These are phyloP conservation scores for Fragum whitleyi DNA, from an alignment of 2,888 invertebrate genomes.

Conservation along the genomic window DNA sequence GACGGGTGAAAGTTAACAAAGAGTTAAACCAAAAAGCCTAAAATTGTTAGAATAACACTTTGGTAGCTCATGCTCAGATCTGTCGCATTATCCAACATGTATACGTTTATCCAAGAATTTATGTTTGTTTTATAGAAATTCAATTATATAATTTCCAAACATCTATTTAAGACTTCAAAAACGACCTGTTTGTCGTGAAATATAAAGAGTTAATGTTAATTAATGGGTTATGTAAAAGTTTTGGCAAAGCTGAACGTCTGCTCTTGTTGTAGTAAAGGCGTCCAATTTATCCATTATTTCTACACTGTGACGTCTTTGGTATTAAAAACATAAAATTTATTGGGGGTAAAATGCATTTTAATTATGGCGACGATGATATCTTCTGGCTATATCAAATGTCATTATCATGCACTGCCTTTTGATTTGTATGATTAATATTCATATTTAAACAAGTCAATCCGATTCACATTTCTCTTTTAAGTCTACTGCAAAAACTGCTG, in stretches of 20 bases:
- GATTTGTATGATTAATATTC: neutral
- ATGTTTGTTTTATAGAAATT: too few relatives aligned
- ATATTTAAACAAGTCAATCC: neutral
- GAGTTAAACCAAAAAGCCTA: too few relatives aligned
- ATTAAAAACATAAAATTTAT: conserved; percentile 4
- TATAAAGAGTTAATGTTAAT: neutral
- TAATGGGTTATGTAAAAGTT: neutral
- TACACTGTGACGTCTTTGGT: neutral
- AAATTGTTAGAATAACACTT: too few relatives aligned
- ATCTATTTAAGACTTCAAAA: too few relatives aligned
- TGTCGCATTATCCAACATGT: too few relatives aligned
- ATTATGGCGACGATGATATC: neutral
- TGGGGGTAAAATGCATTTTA: conserved; percentile 4
- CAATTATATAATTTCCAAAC: too few relatives aligned
- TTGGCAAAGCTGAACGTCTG: neutral
- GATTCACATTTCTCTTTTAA: neutral
- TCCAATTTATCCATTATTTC: neutral
- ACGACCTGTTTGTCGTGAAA: too few relatives aligned
- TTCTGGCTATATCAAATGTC: conserved; percentile 4
- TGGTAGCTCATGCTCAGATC: too few relatives aligned
- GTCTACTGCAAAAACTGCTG: too few relatives aligned
- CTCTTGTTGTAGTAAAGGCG: neutral
- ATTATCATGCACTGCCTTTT: neutral
- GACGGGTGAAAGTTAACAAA: too few relatives aligned
- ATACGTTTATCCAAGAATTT: too few relatives aligned